Evolutionary conservation across 53 echinoderm and acorn worm genomes (phyloP).

Genomic region (Zoroaster sp.): DNA sequence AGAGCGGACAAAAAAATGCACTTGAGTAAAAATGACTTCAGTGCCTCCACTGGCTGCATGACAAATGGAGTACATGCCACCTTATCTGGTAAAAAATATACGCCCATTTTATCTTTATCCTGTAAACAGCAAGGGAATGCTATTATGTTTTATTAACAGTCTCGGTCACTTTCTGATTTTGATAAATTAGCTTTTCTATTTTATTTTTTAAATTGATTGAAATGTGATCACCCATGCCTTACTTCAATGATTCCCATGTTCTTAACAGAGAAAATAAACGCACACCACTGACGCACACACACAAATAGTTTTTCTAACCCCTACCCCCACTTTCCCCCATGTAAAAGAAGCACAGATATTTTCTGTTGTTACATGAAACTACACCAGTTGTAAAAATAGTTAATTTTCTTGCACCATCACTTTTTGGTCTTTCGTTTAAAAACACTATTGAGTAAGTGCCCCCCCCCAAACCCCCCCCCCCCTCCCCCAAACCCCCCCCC

Average conservation of each 20-base stretch:
- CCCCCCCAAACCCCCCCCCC: no score
- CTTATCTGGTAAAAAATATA: neutral
- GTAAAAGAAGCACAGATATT: neutral
- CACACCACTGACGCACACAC: neutral
- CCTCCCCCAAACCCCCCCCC: no score
- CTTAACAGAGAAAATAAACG: neutral
- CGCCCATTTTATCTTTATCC: neutral
- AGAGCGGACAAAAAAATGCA: neutral
- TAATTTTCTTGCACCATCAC: neutral
- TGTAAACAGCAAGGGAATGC: no score
- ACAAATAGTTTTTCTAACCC: neutral
- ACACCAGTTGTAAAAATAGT: neutral
- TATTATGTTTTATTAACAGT: neutral
- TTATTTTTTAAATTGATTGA: neutral
- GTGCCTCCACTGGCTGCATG: neutral
- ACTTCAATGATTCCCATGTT: neutral
- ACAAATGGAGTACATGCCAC: neutral
- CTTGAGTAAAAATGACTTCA: neutral
- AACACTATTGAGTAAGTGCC: neutral
- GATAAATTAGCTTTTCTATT: neutral
- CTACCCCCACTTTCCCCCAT: neutral
- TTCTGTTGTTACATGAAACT: neutral
- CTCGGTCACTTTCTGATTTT: neutral
- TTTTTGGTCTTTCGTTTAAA: neutral
- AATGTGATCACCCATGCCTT: neutral